Evolutionary conservation across 2,888 invertebrate species (phyloP), one percentile per base, ranked within the genome.

Genomic region (Drosophila merina): DNA sequence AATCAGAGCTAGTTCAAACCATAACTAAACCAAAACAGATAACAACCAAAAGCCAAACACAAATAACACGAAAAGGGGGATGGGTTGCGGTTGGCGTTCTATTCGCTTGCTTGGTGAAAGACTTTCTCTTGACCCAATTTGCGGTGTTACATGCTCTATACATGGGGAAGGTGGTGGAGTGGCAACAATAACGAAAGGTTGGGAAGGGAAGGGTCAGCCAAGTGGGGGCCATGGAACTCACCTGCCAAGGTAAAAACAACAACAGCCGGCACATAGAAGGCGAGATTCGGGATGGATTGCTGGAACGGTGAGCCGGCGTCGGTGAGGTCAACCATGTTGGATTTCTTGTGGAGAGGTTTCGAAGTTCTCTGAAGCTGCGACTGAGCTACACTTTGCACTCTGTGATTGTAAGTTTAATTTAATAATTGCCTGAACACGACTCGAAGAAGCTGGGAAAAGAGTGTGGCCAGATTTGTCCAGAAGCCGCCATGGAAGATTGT

Each of bases 261-360:
- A 79, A 97, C 94, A 55, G 95, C 97, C 79, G 97, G 97, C 85
- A 97, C 90, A 82, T 97, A 95, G 91, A 97, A 97, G 77, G 97
- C 96, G 45, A 95, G 93, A 92, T 97, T 97, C 74, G 96, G 96
- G 92, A 97, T 97, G 77, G 96, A 96, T 92, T 97, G 96, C 91
- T 97, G 96, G 87, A 96, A 93, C 0, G 96, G 96, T 82, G 96
- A 96, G 67, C 95, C 94, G 50, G 95, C 95, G 25, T 95, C 96
- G 71, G 96, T 95, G 87, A 97, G 93, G 92, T 97, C 97, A 75
- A 97, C 97, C 97, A 97, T 97, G 91, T 91, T 93, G 66, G 4
- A 38, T 30, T n/a, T 20, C 7, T 45, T 28, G 14, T 31, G 44
- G 51, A 63, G 36, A 33, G 31, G 31, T 44, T 30, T 40, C 20